These are phyloP conservation scores for Nomada flava DNA, from an alignment of 2,888 invertebrate genomes.

Conservation along the genomic window DNA sequence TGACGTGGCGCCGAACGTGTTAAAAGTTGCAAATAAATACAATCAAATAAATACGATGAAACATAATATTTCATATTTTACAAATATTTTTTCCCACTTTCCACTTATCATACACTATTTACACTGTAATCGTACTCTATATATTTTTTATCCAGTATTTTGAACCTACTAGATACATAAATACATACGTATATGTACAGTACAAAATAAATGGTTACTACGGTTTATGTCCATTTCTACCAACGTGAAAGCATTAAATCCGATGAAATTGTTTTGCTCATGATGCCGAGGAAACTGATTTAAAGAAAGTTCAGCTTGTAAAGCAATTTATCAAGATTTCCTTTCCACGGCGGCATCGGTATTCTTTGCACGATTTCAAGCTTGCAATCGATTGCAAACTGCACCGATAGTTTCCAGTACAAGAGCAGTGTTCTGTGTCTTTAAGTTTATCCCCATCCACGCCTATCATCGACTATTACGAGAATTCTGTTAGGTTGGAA, in stretches of 20 bases:
- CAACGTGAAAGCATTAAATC: conserved; percentile 15
- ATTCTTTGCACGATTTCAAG: conserved; percentile 67
- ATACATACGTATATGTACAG: no score
- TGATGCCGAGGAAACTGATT: conserved; percentile 18
- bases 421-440: conserved; percentile 49
- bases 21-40: background rate
- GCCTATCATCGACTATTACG: conserved; percentile 68
- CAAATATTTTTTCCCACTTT: no score
- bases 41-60: no score
- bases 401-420: conserved; percentile 54
- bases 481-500: conserved; percentile 73
- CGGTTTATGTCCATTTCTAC: background rate
- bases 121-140: no score
- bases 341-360: conserved; percentile 39
- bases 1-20: no score
- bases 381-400: conserved; percentile 55
- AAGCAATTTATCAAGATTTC: conserved; percentile 59
- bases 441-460: conserved; percentile 42
- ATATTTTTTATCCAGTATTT: no score
- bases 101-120: no score
- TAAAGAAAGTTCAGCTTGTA: conserved; percentile 53
- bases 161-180: no score
- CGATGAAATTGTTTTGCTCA: conserved; percentile 18
- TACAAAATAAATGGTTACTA: background rate
- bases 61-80: no score